Evolutionary conservation across 2,113 vertebrate genomes (phyloP).

Genomic region (Coryphaenoides rupestris): DNA sequence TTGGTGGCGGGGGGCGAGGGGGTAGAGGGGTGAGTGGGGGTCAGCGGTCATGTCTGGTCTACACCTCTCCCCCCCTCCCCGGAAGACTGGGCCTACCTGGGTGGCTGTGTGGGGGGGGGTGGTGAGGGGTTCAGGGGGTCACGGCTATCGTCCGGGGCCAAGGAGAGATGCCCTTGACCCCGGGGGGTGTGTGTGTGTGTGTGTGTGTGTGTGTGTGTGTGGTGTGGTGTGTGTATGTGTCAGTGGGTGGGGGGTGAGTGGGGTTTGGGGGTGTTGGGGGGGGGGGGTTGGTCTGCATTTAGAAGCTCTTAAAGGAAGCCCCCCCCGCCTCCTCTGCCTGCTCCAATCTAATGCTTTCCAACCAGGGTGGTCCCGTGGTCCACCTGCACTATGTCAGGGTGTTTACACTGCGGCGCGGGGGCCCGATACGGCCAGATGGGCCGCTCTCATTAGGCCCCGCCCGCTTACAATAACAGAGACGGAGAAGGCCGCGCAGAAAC

Average conservation of each 20-base stretch:
- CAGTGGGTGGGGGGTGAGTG: no score
- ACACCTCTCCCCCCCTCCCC: slow-evolving; percentile 1
- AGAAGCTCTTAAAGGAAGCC: slow-evolving; percentile 34
- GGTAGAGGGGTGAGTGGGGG: no score
- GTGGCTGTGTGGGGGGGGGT: not conserved
- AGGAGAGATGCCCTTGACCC: slow-evolving; percentile 20
- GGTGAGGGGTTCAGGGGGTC: slow-evolving; percentile 26
- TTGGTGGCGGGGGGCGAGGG: no score
- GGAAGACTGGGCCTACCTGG: not conserved
- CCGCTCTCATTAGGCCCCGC: not conserved
- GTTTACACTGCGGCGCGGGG: not conserved
- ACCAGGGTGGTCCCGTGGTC: not conserved
- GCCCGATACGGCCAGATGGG: not conserved
- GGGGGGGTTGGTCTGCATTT: no score
- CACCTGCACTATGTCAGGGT: not conserved
- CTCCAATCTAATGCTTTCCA: not conserved
- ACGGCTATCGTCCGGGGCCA: slow-evolving; percentile 10
- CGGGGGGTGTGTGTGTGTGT: no score
- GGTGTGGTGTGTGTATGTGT: no score
- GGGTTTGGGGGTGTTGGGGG: no score
- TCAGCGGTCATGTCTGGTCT: not conserved
- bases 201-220: no score
- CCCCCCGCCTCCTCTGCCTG: slow-evolving; percentile 2
- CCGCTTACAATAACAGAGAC: not conserved
- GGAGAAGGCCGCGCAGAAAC: not conserved